A percentile compares a stretch with the other conserved stretches of the same genome.
phyloP scores from a whole-genome alignment of 2,888 invertebrate species.

The Oligia latruncula region DNA sequence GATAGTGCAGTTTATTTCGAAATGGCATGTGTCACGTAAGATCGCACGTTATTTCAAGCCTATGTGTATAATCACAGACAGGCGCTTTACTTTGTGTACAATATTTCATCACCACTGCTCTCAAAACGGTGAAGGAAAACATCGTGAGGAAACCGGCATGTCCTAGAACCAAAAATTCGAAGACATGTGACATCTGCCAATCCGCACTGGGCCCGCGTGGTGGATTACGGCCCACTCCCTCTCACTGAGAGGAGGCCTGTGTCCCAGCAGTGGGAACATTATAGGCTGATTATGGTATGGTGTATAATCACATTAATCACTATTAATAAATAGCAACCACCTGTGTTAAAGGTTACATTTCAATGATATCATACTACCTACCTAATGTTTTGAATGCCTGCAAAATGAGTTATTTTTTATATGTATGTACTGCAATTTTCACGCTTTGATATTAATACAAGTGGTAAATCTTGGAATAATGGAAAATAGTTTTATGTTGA shows the following conservation, averaged over 20 bases:
- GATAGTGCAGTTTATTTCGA: conserved; percentile 23
- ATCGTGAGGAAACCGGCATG: too few relatives aligned
- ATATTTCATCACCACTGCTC: too few relatives aligned
- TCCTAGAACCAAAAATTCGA: too few relatives aligned
- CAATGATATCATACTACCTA: conserved; percentile 39
- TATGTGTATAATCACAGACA: conserved; percentile 22
- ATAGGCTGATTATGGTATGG: too few relatives aligned
- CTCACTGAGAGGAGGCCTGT: too few relatives aligned
- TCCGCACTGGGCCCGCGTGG: too few relatives aligned
- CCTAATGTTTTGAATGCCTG: conserved; percentile 28
- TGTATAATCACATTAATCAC: conserved; percentile 36
- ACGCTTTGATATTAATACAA: neutral
- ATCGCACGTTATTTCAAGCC: conserved; percentile 21
- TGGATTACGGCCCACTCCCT: too few relatives aligned
- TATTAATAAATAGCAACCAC: conserved; percentile 43
- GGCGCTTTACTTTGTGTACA: too few relatives aligned
- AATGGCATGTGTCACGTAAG: conserved; percentile 24
- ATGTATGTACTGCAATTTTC: neutral
- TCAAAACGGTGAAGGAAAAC: too few relatives aligned
- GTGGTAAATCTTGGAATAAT: neutral
- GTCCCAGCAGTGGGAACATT: too few relatives aligned
- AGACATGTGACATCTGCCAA: too few relatives aligned
- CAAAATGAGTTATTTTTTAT: conserved; percentile 11
- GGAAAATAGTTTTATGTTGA: neutral
- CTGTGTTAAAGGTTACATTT: conserved; percentile 52